Evolutionary conservation across 2,797 vertebrate genomes (phyloP).

Genomic region (Ceyx erithaca): DNA sequence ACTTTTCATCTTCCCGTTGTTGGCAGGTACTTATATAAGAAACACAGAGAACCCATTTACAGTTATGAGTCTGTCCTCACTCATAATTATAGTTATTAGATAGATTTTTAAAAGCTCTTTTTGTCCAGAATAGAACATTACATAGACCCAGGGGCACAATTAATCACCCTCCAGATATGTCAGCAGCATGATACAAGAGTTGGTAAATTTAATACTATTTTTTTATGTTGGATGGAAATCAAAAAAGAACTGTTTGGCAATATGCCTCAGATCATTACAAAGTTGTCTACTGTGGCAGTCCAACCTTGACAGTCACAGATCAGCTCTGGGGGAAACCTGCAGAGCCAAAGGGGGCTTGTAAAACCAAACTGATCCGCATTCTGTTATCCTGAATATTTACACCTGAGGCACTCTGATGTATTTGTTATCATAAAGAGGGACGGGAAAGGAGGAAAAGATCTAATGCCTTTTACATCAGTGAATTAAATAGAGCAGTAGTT

Average conservation of each 20-base stretch:
- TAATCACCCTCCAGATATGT: conserved; percentile 55
- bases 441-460: rapidly evolving
- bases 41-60: conserved; percentile 41
- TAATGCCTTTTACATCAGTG: neutral
- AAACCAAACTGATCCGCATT: conserved; percentile 11
- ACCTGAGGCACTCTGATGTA: neutral
- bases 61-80: conserved; percentile 26
- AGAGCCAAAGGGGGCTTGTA: conserved; percentile 11
- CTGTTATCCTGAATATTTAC: neutral
- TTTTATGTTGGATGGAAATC: conserved; percentile 53
- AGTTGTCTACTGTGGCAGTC: conserved; percentile 45
- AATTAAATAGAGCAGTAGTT: neutral
- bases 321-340: conserved; percentile 7
- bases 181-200: conserved; percentile 48
- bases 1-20: conserved; percentile 37
- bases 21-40: conserved; percentile 62
- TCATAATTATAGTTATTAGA: conserved; percentile 65
- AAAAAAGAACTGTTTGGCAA: conserved; percentile 52
- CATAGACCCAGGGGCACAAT: conserved; percentile 35
- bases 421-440: neutral
- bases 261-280: conserved; percentile 44
- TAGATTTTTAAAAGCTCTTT: conserved; percentile 64
- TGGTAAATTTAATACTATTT: conserved; percentile 52
- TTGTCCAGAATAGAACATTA: conserved; percentile 61
- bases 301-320: conserved; percentile 37